Percentiles rank a stretch among this genome's conserved stretches.
Conservation (phyloP, 2,797 vertebrate genomes). For the Chromis chromis region DNA sequence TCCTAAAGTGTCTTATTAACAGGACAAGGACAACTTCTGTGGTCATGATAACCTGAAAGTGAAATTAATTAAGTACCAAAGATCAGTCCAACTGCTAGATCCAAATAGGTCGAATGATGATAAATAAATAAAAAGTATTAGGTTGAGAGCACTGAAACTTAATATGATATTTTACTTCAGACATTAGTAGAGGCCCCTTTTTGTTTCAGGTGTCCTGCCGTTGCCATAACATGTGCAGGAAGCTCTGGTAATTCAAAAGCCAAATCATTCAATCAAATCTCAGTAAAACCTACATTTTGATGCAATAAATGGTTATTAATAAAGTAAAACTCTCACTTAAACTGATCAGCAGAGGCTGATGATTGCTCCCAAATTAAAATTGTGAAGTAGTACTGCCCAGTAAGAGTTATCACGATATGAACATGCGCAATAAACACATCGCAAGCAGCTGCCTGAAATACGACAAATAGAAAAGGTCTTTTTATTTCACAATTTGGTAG, state of each 20-base stretch:
- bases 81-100: background rate
- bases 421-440: too few species aligned
- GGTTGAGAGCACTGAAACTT: too few species aligned
- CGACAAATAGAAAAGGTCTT: too few species aligned
- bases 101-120: background rate
- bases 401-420: too few species aligned
- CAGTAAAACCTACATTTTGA: too few species aligned
- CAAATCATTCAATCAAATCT: too few species aligned
- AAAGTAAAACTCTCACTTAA: background rate
- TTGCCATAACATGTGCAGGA: background rate
- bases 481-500: too few species aligned
- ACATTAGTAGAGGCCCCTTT: background rate
- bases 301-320: background rate
- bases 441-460: too few species aligned
- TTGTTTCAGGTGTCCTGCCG: background rate
- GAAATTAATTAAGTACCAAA: too few species aligned
- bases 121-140: background rate
- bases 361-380: too few species aligned
- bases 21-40: background rate
- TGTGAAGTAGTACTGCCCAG: too few species aligned
- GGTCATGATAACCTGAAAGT: background rate
- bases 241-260: background rate
- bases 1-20: background rate
- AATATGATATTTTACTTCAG: too few species aligned
- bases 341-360: background rate